Evolutionary conservation across 2,113 vertebrate species (phyloP).

Genomic region (Pristiophorus japonicus): DNA sequence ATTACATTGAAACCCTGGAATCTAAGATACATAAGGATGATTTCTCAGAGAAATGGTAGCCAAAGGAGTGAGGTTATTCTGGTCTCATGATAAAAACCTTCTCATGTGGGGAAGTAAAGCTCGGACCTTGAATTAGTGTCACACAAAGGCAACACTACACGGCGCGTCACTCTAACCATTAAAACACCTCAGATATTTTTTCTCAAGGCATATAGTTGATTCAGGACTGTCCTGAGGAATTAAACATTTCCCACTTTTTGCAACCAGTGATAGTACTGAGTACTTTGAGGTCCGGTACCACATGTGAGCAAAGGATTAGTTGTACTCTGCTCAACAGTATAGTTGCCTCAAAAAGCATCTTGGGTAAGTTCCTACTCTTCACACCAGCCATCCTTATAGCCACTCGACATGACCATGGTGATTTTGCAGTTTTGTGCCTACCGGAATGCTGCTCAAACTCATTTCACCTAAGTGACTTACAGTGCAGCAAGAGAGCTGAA

Average conservation of each 20-base stretch:
- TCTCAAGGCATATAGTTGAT: background rate
- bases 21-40: background rate
- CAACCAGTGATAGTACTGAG: background rate
- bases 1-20: background rate
- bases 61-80: background rate
- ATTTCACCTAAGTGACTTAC: background rate
- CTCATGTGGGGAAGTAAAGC: background rate
- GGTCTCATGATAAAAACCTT: background rate
- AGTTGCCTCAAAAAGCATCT: background rate
- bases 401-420: background rate
- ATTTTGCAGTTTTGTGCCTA: background rate
- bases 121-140: too few species aligned
- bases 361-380: background rate
- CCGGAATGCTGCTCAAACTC: background rate
- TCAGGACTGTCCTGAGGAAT: background rate
- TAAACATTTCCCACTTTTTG: background rate
- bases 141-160: background rate
- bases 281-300: background rate
- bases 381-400: background rate
- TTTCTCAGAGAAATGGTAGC: background rate
- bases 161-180: background rate
- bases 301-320: background rate
- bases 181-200: background rate
- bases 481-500: background rate
- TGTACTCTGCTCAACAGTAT: too few species aligned